phyloP scores from a whole-genome alignment of 2,888 invertebrate species.

The Chloromyia formosa region DNA sequence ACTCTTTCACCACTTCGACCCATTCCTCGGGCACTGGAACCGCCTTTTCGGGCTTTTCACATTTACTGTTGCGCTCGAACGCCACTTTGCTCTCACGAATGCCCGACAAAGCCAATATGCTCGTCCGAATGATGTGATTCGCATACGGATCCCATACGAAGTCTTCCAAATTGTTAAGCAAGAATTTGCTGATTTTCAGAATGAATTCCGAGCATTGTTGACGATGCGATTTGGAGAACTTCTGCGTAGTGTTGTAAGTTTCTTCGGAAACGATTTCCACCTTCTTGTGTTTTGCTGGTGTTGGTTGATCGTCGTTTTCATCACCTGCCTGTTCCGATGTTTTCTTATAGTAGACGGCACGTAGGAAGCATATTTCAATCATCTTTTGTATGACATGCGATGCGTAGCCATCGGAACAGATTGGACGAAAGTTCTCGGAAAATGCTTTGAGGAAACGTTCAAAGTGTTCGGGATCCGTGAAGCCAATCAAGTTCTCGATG shows the following conservation, averaged over 20 bases:
- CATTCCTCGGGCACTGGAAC: slow-evolving; percentile 69
- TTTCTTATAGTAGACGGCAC: slow-evolving; percentile 53
- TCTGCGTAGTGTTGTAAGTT: slow-evolving; percentile 57
- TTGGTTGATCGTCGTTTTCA: slow-evolving; percentile 47
- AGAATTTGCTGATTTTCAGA: slow-evolving; percentile 76
- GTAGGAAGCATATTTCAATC: slow-evolving; percentile 60
- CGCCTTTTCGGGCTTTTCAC: slow-evolving; percentile 59
- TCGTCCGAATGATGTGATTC: slow-evolving; percentile 78
- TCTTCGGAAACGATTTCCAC: slow-evolving; percentile 55
- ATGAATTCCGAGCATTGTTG: slow-evolving; percentile 72
- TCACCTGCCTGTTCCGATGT: slow-evolving; percentile 41
- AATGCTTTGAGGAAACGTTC: slow-evolving; percentile 72
- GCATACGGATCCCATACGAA: slow-evolving; percentile 81
- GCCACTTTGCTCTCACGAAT: slow-evolving; percentile 67
- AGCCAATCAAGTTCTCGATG: slow-evolving; percentile 78
- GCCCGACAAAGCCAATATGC: slow-evolving; percentile 75
- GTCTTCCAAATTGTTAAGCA: slow-evolving; percentile 85
- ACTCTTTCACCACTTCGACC: slow-evolving; percentile 71
- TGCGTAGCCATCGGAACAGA: slow-evolving; percentile 79
- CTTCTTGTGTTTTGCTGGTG: slow-evolving; percentile 58
- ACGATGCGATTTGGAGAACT: slow-evolving; percentile 66
- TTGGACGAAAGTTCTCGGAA: slow-evolving; percentile 72
- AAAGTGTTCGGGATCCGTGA: slow-evolving; percentile 71
- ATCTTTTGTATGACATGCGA: slow-evolving; percentile 82
- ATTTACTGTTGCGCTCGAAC: slow-evolving; percentile 62